Percentiles rank a stretch among this genome's conserved stretches.
Evolutionary conservation across 92 coral and sea anemone species (phyloP).

Genomic region (Porites evermanni): DNA sequence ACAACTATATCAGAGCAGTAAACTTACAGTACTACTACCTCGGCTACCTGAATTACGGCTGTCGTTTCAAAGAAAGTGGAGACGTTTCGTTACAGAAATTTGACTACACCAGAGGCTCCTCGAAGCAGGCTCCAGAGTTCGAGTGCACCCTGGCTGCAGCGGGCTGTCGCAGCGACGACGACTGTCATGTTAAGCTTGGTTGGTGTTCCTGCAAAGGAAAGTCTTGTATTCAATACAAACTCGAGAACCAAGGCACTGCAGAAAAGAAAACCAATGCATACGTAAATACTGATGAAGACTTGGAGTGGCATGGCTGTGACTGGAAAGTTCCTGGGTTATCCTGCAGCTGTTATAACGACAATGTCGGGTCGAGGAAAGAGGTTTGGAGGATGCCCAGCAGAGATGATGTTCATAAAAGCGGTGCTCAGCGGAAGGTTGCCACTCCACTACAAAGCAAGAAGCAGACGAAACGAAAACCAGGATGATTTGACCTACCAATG

Average conservation of each 20-base stretch:
- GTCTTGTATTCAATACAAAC: constrained; percentile 40
- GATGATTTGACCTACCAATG: background rate
- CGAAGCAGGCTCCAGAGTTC: constrained; percentile 26
- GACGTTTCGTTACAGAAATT: constrained; percentile 33
- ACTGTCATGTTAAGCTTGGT: constrained; percentile 43
- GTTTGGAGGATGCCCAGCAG: constrained; percentile 23
- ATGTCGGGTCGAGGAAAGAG: background rate
- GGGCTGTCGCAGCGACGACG: constrained; percentile 50
- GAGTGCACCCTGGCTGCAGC: constrained; percentile 41
- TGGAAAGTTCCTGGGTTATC: constrained; percentile 34
- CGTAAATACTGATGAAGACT: background rate
- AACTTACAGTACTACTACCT: constrained; percentile 48
- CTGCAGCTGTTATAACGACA: constrained; percentile 32
- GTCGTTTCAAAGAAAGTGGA: constrained; percentile 1
- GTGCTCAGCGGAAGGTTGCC: background rate
- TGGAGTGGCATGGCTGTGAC: constrained; percentile 47
- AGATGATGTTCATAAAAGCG: background rate
- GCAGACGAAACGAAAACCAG: background rate
- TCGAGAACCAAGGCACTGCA: constrained; percentile 2
- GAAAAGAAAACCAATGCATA: background rate
- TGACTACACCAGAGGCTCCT: constrained; percentile 26
- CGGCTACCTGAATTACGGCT: constrained; percentile 47
- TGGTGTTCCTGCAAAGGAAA: constrained; percentile 40
- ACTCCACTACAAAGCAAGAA: background rate
- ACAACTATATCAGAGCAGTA: constrained; percentile 40